phyloP scores from a whole-genome alignment of 2,113 vertebrate species.

The Gavia stellata region DNA sequence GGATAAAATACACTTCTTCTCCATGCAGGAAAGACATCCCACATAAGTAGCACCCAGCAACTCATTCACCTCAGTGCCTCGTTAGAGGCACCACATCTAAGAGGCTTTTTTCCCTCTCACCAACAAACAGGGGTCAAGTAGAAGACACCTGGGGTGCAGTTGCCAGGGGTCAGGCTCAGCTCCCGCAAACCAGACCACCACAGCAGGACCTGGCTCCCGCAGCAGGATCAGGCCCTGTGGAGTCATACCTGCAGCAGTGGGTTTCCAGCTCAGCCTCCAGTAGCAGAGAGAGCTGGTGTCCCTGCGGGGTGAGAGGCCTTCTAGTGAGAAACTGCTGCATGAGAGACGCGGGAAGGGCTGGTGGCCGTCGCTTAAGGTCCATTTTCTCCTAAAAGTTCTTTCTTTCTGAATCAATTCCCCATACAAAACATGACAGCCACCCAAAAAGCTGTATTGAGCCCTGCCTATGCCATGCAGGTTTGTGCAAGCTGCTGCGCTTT shows the following conservation, averaged over 20 bases:
- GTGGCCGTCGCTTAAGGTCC: background rate
- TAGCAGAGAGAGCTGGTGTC: background rate
- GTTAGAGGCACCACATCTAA: background rate
- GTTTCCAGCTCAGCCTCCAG: background rate
- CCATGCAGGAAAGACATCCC: background rate
- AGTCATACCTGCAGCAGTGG: background rate
- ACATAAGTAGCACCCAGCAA: background rate
- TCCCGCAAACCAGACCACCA: background rate
- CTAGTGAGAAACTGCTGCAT: accelerated
- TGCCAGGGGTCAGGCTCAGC: background rate
- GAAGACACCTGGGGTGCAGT: background rate
- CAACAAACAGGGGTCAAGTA: background rate
- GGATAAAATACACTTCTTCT: background rate
- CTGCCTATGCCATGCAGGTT: background rate
- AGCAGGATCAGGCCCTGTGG: background rate
- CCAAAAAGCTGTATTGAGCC: background rate
- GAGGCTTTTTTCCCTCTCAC: background rate
- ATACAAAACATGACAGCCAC: background rate
- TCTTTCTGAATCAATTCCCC: background rate
- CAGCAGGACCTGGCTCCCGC: background rate
- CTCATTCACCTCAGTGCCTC: background rate
- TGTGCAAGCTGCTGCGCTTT: background rate
- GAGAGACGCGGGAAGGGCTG: background rate
- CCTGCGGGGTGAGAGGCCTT: background rate
- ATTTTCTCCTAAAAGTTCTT: background rate